Conservation (phyloP, 2,888 invertebrate species). For the Himalopsyche tibetana region DNA sequence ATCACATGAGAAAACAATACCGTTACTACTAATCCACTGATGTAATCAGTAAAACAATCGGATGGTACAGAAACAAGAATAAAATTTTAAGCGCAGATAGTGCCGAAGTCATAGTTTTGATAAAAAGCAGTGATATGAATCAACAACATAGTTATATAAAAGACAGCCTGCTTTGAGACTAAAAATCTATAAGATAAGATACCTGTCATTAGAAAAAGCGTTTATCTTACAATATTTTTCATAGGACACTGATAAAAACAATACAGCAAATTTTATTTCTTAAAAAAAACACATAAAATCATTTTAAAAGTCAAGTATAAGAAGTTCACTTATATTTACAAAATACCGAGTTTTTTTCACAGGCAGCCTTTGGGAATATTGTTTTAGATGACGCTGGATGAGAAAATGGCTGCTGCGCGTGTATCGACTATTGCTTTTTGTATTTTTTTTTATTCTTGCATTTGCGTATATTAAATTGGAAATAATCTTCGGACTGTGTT, state of each 20-base stretch:
- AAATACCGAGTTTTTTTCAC: too few relatives aligned
- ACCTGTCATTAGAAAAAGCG: slow-evolving; percentile 24
- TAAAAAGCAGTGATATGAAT: too few relatives aligned
- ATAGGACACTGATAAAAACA: not conserved
- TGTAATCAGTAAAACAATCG: too few relatives aligned
- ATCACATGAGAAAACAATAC: too few relatives aligned
- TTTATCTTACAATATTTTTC: not conserved
- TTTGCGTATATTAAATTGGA: slow-evolving; percentile 17
- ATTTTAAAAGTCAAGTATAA: not conserved
- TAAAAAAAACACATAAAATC: not conserved
- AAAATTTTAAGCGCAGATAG: too few relatives aligned
- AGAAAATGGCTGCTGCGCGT: not conserved
- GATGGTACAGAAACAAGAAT: too few relatives aligned
- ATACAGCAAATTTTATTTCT: not conserved
- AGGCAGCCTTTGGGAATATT: not conserved
- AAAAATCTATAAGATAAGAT: not conserved
- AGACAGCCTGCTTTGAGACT: too few relatives aligned
- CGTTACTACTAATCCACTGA: too few relatives aligned
- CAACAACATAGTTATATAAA: too few relatives aligned
- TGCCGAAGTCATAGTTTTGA: too few relatives aligned
- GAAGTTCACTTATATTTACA: slow-evolving; percentile 1
- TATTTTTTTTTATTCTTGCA: not conserved
- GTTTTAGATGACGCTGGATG: not conserved
- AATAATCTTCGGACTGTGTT: slow-evolving; percentile 18
- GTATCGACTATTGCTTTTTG: not conserved